Conservation (phyloP, 92 coral and sea anemone species). For the Bergia puertoricense region DNA sequence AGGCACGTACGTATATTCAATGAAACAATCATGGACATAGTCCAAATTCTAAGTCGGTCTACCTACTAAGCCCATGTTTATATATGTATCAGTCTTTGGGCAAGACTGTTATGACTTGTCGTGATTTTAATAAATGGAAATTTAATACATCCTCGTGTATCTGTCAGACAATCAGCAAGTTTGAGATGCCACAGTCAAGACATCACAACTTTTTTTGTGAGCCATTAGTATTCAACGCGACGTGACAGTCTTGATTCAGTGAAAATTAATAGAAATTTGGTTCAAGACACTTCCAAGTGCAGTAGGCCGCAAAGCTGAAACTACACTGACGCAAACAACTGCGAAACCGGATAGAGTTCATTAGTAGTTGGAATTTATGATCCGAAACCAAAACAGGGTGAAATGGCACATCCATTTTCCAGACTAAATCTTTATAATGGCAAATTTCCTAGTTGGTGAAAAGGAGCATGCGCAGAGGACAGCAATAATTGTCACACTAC, state of each 20-base stretch:
- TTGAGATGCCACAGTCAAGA: slow-evolving; percentile 3
- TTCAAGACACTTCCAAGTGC: neutral
- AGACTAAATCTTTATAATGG: no score
- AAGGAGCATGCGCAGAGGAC: neutral
- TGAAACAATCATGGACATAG: neutral
- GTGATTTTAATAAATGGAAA: slow-evolving; percentile 30
- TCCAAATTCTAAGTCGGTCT: neutral
- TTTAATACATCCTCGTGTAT: neutral
- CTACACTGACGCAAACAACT: neutral
- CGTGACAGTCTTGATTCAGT: neutral
- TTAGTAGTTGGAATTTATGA: neutral
- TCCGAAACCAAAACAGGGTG: neutral
- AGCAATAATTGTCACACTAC: neutral
- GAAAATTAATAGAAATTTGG: neutral
- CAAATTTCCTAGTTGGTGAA: neutral
- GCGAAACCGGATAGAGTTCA: neutral
- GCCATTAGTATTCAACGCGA: no score
- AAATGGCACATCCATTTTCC: neutral
- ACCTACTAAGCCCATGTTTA: neutral
- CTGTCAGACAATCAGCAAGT: neutral
- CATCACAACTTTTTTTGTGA: slow-evolving; percentile 8
- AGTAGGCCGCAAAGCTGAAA: neutral
- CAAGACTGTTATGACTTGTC: neutral
- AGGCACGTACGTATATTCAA: neutral
- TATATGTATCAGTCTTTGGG: neutral